phyloP scores from a whole-genome alignment of 2,797 vertebrate genomes.

The Acanthornis magna region DNA sequence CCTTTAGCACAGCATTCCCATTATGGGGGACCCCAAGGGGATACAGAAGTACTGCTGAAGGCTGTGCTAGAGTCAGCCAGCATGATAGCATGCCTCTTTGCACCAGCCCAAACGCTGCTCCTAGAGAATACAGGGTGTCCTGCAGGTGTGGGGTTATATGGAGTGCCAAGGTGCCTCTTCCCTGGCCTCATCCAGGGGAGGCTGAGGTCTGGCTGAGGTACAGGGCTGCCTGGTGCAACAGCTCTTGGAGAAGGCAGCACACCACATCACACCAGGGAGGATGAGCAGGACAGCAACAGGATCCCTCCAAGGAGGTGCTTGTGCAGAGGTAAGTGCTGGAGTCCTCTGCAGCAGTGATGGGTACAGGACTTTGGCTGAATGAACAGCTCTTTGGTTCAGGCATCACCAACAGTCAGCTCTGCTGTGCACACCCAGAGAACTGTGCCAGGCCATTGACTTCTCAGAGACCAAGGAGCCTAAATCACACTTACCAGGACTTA shows the following conservation, averaged over 20 bases:
- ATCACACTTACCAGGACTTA: background rate
- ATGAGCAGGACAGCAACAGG: background rate
- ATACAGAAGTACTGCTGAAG: background rate
- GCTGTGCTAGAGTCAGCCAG: background rate
- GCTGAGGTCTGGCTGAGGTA: background rate
- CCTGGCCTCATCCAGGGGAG: background rate
- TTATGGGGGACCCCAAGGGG: background rate
- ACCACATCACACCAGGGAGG: background rate
- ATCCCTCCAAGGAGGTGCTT: background rate
- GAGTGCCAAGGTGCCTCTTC: background rate
- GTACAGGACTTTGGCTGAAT: background rate
- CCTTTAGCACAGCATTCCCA: background rate
- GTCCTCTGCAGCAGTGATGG: fast-evolving
- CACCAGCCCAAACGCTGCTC: background rate
- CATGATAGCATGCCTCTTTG: fast-evolving
- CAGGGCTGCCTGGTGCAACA: background rate
- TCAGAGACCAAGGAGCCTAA: background rate
- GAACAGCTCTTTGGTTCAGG: background rate
- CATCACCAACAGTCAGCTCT: fast-evolving
- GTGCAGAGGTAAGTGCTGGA: background rate
- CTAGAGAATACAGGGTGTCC: fast-evolving
- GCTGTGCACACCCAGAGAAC: background rate
- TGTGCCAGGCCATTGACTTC: background rate
- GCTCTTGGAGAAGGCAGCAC: background rate
- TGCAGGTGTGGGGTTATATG: background rate